A percentile compares a stretch with the other conserved stretches of the same genome.
Conservation (phyloP, 2,797 vertebrate genomes). For the Poeciliopsis gracilis region DNA sequence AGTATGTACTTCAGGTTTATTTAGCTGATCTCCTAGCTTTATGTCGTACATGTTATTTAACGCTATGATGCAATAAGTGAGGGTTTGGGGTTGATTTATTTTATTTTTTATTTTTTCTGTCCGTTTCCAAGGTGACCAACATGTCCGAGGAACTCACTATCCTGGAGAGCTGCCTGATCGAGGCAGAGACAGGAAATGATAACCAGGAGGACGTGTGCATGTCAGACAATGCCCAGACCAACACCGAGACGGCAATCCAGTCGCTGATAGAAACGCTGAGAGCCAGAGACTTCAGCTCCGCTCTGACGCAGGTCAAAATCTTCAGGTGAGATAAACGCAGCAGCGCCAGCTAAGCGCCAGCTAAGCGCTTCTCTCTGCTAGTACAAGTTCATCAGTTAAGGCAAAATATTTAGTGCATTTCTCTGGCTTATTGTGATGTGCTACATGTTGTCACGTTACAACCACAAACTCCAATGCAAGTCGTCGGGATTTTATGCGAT, state of each 20-base stretch:
- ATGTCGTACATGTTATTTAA: conserved; percentile 9
- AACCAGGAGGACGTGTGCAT: conserved; percentile 86
- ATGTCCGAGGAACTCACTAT: conserved; percentile 96
- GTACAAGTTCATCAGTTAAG: background rate
- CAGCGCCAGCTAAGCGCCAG: background rate
- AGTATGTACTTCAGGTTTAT: conserved; percentile 49
- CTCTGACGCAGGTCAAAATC: conserved; percentile 93
- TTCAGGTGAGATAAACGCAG: conserved; percentile 86
- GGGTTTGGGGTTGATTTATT: too few species aligned
- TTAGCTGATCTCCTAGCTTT: conserved; percentile 15
- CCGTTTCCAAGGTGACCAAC: conserved; percentile 89
- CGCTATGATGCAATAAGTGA: background rate
- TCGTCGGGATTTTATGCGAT: background rate
- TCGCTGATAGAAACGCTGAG: conserved; percentile 93
- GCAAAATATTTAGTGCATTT: background rate
- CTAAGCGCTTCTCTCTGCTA: background rate
- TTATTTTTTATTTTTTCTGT: background rate
- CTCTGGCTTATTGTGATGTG: background rate
- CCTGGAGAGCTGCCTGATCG: conserved; percentile 91
- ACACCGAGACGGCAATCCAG: conserved; percentile 94
- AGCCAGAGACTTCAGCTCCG: conserved; percentile 89
- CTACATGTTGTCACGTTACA: background rate
- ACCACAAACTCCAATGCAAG: background rate
- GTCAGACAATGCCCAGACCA: conserved; percentile 88
- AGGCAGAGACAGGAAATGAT: conserved; percentile 86